Evolutionary conservation across 2,888 invertebrate species (phyloP).

Genomic region (Byasa hedistus): DNA sequence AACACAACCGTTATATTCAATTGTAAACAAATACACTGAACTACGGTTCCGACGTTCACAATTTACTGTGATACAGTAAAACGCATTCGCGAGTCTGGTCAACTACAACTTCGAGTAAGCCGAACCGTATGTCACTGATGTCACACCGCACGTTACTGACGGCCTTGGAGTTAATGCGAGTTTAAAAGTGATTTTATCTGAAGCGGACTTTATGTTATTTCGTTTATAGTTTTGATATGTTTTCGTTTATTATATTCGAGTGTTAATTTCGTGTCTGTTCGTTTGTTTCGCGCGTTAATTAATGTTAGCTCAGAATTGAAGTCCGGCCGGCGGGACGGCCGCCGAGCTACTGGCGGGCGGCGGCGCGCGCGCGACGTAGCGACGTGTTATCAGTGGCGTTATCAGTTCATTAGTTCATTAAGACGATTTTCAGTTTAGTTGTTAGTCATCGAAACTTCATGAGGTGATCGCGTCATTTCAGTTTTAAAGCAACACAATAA

Average conservation of each 20-base stretch:
- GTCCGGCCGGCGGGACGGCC: conserved; percentile 61
- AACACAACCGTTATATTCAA: background rate
- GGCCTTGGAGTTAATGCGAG: conserved; percentile 39
- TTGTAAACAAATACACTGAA: background rate
- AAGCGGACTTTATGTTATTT: conserved; percentile 18
- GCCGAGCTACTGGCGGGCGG: conserved; percentile 57
- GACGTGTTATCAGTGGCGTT: conserved; percentile 56
- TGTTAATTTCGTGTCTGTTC: no score
- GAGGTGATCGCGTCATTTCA: no score
- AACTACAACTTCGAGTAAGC: conserved; percentile 33
- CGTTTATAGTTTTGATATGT: conserved; percentile 33
- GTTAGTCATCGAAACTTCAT: background rate
- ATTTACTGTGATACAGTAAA: no score
- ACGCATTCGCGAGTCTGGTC: no score
- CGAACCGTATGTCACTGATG: conserved; percentile 47
- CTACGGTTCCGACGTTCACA: no score
- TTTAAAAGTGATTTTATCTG: no score
- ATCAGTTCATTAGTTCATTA: conserved; percentile 45
- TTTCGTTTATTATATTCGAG: conserved; percentile 52
- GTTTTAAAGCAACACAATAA: no score
- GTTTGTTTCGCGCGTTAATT: conserved; percentile 51
- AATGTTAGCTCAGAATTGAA: conserved; percentile 48
- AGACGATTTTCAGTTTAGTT: conserved; percentile 42
- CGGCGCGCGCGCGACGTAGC: conserved; percentile 41
- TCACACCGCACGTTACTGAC: conserved; percentile 37